Conservation (phyloP, 2,113 vertebrate genomes). For the Micronycteris hirsuta region DNA sequence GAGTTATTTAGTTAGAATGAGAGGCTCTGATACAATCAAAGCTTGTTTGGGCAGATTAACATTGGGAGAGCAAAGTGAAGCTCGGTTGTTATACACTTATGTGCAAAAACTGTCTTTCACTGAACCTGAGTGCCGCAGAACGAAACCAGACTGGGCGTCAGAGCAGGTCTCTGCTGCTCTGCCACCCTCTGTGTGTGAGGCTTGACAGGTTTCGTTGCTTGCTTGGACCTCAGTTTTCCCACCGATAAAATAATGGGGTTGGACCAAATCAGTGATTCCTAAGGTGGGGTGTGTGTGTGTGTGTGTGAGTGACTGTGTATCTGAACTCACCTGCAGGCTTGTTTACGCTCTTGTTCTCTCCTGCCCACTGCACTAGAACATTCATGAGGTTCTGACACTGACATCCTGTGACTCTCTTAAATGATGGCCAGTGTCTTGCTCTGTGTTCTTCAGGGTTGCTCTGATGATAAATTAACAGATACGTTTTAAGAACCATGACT, state of each 20-base stretch:
- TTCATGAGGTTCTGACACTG: background rate
- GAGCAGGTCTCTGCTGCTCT: background rate
- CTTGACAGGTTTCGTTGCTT: background rate
- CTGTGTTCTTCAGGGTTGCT: background rate
- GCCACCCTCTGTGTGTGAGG: background rate
- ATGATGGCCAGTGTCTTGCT: background rate
- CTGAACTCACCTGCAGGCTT: background rate
- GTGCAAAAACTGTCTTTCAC: background rate
- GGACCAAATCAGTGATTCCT: background rate
- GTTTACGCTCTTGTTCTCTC: background rate
- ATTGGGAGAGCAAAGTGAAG: background rate
- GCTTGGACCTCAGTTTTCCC: background rate
- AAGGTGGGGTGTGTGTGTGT: background rate
- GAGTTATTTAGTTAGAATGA: background rate
- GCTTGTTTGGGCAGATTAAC: background rate
- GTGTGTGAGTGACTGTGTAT: background rate
- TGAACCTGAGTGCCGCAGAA: no score
- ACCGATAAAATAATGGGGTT: background rate
- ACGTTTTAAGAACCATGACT: background rate
- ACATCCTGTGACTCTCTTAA: background rate
- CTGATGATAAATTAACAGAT: background rate
- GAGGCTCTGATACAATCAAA: background rate
- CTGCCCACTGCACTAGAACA: background rate
- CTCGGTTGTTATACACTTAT: background rate
- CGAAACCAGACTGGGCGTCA: background rate